These are phyloP conservation scores for Acipenser oxyrinchus DNA, from an alignment of 2,797 vertebrate species.

Conservation along the genomic window DNA sequence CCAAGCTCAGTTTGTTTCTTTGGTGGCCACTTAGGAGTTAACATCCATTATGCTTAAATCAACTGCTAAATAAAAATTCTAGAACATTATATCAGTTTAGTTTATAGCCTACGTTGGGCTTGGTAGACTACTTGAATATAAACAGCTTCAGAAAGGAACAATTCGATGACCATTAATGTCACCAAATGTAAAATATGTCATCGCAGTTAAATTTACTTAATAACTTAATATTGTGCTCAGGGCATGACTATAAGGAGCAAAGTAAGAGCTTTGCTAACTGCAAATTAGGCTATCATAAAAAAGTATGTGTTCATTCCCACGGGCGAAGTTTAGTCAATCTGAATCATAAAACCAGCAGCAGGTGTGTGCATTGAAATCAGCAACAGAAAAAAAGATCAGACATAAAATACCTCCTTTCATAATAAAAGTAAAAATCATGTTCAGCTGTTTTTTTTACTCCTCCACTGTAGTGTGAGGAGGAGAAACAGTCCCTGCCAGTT, in stretches of 20 bases:
- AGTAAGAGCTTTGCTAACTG: not conserved
- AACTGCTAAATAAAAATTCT: too few species aligned
- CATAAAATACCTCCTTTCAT: not conserved
- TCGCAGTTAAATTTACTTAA: slow-evolving; percentile 20
- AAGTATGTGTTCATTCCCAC: not conserved
- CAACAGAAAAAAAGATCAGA: slow-evolving; percentile 2
- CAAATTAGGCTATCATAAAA: slow-evolving; percentile 13
- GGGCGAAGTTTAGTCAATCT: not conserved
- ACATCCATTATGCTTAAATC: too few species aligned
- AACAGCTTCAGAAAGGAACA: slow-evolving; percentile 14
- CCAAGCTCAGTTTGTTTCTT: too few species aligned
- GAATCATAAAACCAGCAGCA: not conserved
- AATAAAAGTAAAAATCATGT: not conserved
- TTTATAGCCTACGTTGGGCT: too few species aligned
- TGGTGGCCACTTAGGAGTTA: too few species aligned
- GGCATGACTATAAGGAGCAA: slow-evolving; percentile 7
- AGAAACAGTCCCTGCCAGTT: not conserved
- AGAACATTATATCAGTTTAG: too few species aligned
- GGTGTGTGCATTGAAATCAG: slow-evolving; percentile 1
- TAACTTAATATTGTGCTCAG: slow-evolving; percentile 12
- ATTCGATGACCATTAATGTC: slow-evolving; percentile 19
- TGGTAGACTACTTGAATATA: not conserved
- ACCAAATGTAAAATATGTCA: slow-evolving; percentile 21
- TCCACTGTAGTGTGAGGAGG: not conserved
- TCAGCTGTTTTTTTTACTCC: not conserved